These are phyloP conservation scores for Zygaena filipendulae DNA, from an alignment of 2,888 invertebrate genomes.

Conservation along the genomic window DNA sequence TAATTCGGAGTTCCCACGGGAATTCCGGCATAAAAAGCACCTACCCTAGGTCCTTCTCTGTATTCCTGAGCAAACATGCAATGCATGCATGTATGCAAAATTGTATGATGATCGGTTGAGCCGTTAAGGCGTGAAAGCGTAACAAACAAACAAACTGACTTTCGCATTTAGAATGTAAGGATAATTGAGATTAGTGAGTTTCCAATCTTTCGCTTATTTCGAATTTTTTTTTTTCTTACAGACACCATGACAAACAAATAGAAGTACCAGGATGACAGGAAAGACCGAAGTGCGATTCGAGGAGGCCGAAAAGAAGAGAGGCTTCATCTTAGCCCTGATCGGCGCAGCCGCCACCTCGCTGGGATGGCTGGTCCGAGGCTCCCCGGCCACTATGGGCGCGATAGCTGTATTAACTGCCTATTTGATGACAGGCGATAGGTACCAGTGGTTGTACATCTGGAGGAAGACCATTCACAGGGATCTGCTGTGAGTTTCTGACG, in stretches of 20 bases:
- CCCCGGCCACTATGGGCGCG: conserved; percentile 25
- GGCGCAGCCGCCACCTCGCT: conserved; percentile 25
- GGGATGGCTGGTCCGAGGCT: conserved; percentile 33
- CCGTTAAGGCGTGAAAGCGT: no score
- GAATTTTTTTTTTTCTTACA: conserved; percentile 14
- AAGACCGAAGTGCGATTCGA: conserved; percentile 49
- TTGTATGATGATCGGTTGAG: no score
- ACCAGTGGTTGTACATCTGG: conserved; percentile 60
- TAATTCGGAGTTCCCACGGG: no score
- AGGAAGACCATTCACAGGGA: conserved; percentile 50
- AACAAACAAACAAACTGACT: no score
- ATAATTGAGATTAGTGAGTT: no score
- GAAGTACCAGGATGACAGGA: conserved; percentile 49
- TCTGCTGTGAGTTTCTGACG: conserved; percentile 46
- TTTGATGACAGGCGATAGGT: conserved; percentile 51
- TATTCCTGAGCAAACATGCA: no score
- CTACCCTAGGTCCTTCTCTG: no score
- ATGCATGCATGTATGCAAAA: no score
- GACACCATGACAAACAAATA: conserved; percentile 25
- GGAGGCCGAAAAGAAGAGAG: conserved; percentile 43
- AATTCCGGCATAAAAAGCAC: no score
- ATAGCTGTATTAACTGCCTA: conserved; percentile 34
- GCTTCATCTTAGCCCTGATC: conserved; percentile 31
- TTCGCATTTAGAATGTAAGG: no score
- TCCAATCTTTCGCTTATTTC: no score